Conservation (phyloP, 92 coral and sea anemone genomes). For the Porites divaricata region DNA sequence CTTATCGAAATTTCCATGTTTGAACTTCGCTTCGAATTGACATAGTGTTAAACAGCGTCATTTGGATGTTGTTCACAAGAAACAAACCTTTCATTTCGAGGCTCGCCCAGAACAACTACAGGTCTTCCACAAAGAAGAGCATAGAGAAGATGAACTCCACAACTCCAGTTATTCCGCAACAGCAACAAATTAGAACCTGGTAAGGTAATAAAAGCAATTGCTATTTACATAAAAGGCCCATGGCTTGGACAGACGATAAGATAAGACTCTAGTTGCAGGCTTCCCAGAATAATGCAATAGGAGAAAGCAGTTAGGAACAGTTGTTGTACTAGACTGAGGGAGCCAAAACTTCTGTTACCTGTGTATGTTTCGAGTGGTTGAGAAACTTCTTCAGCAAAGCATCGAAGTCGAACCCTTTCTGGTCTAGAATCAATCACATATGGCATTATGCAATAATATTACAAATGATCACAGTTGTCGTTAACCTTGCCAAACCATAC, state of each 20-base stretch:
- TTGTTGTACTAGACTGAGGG: no score
- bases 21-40: neutral
- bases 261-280: no score
- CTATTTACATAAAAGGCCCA: neutral
- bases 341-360: slow-evolving; percentile 30
- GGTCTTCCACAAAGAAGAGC: slow-evolving; percentile 89
- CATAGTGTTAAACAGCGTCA: neutral
- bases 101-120: slow-evolving; percentile 84
- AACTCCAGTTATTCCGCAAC: slow-evolving; percentile 75
- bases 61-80: no score
- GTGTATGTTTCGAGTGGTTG: slow-evolving; percentile 50
- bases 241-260: neutral
- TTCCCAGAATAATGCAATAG: no score
- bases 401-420: slow-evolving; percentile 67
- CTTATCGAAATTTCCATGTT: no score
- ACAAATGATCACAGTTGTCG: no score
- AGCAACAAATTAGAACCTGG: slow-evolving; percentile 60
- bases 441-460: neutral
- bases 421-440: slow-evolving; percentile 42
- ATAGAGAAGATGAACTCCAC: slow-evolving; percentile 83
- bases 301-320: no score
- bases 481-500: no score
- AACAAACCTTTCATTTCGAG: slow-evolving; percentile 79
- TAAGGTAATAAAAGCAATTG: neutral
- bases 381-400: slow-evolving; percentile 86